A percentile compares a stretch with the other conserved stretches of the same genome.
These are phyloP conservation scores for Takifugu bimaculatus DNA, from an alignment of 2,113 vertebrate genomes.

Conservation along the genomic window DNA sequence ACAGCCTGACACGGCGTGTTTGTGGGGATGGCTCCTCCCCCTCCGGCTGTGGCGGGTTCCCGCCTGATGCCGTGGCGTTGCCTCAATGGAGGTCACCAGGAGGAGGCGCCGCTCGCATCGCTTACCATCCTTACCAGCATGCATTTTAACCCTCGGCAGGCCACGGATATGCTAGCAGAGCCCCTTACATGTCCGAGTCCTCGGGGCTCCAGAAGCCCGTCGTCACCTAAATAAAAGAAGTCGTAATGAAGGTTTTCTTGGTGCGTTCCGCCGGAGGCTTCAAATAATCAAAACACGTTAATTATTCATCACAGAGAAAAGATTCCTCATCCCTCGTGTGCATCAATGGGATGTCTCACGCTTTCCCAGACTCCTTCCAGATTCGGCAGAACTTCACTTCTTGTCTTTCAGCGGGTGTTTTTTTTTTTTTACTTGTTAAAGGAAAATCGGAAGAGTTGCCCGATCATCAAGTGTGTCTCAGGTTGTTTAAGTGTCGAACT, in stretches of 20 bases:
- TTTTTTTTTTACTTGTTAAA: neutral
- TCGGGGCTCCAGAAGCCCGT: conserved; percentile 20
- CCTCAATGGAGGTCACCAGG: conserved; percentile 47
- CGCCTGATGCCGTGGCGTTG: conserved; percentile 27
- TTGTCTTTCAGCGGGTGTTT: neutral
- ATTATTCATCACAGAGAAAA: conserved; percentile 59
- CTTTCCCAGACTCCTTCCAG: conserved; percentile 3
- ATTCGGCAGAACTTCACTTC: conserved; percentile 1
- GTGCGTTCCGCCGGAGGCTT: conserved; percentile 31
- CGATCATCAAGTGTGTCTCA: too few relatives aligned
- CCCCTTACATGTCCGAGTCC: conserved; percentile 29
- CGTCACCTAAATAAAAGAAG: neutral
- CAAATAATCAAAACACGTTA: conserved; percentile 54
- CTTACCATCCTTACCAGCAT: conserved; percentile 36
- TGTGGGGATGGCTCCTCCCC: conserved; percentile 36
- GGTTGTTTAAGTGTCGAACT: too few relatives aligned
- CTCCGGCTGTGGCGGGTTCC: conserved; percentile 41
- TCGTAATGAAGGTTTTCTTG: neutral
- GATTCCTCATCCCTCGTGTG: conserved; percentile 38
- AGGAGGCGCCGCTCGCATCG: conserved; percentile 24
- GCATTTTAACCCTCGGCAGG: conserved; percentile 21
- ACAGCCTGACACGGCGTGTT: conserved; percentile 39
- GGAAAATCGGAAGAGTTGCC: too few relatives aligned
- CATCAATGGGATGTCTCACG: conserved; percentile 17
- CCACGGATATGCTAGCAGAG: too few relatives aligned